phyloP scores from a whole-genome alignment of 2,113 vertebrate genomes.

The Atractosteus spatula region DNA sequence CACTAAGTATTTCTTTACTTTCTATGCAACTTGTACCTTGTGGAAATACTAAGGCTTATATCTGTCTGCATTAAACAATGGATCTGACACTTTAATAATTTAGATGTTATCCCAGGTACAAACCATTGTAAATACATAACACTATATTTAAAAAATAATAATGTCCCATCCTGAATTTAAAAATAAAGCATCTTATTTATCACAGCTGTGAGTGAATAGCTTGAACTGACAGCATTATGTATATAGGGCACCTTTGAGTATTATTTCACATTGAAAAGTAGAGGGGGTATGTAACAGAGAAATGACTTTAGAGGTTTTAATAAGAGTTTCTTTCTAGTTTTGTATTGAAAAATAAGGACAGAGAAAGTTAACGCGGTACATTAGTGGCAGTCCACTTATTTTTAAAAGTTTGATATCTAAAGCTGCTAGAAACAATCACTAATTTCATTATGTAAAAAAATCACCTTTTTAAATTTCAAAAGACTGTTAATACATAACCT shows the following conservation, averaged over 20 bases:
- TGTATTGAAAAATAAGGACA: constrained; percentile 69
- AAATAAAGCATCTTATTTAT: constrained; percentile 80
- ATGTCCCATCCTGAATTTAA: constrained; percentile 63
- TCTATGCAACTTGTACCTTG: constrained; percentile 69
- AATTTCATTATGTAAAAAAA: constrained; percentile 68
- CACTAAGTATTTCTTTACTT: constrained; percentile 51
- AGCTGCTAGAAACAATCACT: constrained; percentile 82
- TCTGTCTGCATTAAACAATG: constrained; percentile 50
- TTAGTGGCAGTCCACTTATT: constrained; percentile 65
- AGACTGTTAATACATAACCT: constrained; percentile 81
- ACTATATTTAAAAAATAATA: constrained; percentile 71
- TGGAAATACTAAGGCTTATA: constrained; percentile 44
- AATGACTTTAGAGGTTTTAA: constrained; percentile 79
- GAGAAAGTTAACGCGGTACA: constrained; percentile 59
- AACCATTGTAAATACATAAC: constrained; percentile 83
- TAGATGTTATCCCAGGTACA: constrained; percentile 57
- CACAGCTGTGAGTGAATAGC: constrained; percentile 74
- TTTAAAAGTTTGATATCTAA: constrained; percentile 59
- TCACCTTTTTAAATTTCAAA: constrained; percentile 48
- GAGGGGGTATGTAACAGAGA: constrained; percentile 72
- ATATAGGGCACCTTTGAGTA: constrained; percentile 92
- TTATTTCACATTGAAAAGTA: constrained; percentile 99
- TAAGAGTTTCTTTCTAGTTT: constrained; percentile 92
- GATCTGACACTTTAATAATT: constrained; percentile 55
- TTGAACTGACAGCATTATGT: constrained; percentile 84